These are phyloP conservation scores for Prunella strophiata DNA, from an alignment of 2,797 vertebrate genomes.

Conservation along the genomic window DNA sequence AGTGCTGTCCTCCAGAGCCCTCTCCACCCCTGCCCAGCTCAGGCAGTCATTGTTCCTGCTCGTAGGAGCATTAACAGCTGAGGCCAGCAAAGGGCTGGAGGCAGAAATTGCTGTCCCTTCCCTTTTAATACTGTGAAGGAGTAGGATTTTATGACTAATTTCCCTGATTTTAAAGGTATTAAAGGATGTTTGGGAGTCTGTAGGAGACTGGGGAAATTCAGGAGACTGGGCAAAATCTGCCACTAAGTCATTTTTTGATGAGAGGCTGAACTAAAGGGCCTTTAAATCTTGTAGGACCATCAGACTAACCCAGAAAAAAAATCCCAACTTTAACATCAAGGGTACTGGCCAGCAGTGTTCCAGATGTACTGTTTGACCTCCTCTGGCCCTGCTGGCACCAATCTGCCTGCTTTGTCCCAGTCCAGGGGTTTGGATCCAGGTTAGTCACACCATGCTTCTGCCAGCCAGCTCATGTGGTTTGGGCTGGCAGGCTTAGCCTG, in stretches of 20 bases:
- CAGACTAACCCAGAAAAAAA: background rate
- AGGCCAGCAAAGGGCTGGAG: background rate
- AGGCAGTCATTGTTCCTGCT: fast-evolving
- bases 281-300: background rate
- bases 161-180: background rate
- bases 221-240: background rate
- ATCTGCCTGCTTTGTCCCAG: background rate
- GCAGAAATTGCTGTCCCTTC: background rate
- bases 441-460: background rate
- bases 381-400: background rate
- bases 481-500: background rate
- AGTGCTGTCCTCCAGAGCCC: fast-evolving
- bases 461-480: background rate
- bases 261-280: background rate
- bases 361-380: background rate
- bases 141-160: background rate
- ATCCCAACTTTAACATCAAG: background rate
- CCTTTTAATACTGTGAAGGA: background rate
- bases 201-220: background rate
- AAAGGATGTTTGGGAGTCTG: background rate
- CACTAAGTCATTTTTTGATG: background rate
- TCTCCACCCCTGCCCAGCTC: background rate
- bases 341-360: background rate
- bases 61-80: fast-evolving
- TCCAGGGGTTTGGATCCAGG: background rate